A percentile compares a stretch with the other conserved stretches of the same genome.
Conservation (phyloP, 2,797 vertebrate species). For the Tenualosa thibaudeaui region DNA sequence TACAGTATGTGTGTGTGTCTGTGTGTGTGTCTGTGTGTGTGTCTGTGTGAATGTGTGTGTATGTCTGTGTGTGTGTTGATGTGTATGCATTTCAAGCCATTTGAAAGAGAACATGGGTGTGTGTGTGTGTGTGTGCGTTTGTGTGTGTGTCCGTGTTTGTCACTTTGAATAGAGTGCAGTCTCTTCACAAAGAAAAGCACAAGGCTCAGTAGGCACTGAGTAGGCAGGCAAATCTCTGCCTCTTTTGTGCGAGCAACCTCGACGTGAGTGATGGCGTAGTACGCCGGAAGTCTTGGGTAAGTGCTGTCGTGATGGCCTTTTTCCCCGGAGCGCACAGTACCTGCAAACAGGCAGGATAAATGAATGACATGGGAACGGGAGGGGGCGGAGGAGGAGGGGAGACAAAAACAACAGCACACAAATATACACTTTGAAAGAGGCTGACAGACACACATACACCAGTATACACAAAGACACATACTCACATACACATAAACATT, state of each 20-base stretch:
- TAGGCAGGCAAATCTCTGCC: constrained; percentile 9
- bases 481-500: background rate
- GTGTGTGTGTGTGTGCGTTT: background rate
- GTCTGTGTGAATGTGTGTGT: background rate
- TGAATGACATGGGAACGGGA: constrained; percentile 9
- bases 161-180: constrained; percentile 17
- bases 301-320: constrained; percentile 5
- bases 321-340: constrained; percentile 29
- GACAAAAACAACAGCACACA: background rate
- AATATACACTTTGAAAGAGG: background rate
- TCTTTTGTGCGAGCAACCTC: background rate
- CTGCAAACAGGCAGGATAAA: background rate
- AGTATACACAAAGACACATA: background rate
- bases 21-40: constrained; percentile 3
- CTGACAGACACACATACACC: background rate
- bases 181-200: background rate
- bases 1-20: background rate
- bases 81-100: background rate
- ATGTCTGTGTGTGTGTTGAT: background rate
- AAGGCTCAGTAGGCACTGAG: background rate
- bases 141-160: background rate
- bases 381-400: background rate
- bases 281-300: constrained; percentile 42
- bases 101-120: background rate
- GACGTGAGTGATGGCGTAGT: background rate